Base-by-base conservation (phyloP, 2,113 vertebrate species). In the Boulengeromyrus knoepffleri region DNA sequence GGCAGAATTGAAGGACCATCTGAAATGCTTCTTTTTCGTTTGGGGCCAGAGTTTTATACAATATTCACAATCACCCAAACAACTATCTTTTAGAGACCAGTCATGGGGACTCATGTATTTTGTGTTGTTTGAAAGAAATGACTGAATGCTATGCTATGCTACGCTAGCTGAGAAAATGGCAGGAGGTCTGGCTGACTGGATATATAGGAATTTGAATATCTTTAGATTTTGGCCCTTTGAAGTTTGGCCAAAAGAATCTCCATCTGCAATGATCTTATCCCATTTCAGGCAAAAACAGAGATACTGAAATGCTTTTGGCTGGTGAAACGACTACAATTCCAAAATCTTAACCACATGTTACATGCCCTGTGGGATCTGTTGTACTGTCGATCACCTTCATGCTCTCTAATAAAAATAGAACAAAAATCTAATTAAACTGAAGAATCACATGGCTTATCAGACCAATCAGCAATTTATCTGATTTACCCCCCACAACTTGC, bases 331-430 rank as follows among this genome's bases (percentile, higher is more conserved):
- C 93, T 88, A 84, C 89, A 86, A 47, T 74, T 88, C 92, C 93
- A 92, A 95, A 96, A 96, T 95, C 91, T 93, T 92, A 93, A 95
- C 94, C 95, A 95, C 90, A 94, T 95, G 95, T 95, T 90, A 83
- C 58, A 90, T 45, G 70, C 90, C 92, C 92, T 88, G 92, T 93
- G 94, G 94, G 95, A 94, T 95, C 93, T 94, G 90, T 95, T 93
- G 94, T 94, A 91, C 93, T 92, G 95, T 94, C 93, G 92, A 94
- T 94, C 93, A 93, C 93, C 93, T 95, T 94, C 93, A 89, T 93
- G 89, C 39, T 85, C 77, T 58, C 24, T 89, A 89, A 89, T 89
- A 85, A 89, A 89, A 89, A 46, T n/a, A 88, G 56, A 58, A 52
- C 2, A 85, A 47, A 52, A 2, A n/a, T 46, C 91, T 92, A 94